Percentiles rank a stretch among this genome's conserved stretches.
These are phyloP conservation scores for Sclerurus mexicanus DNA, from an alignment of 2,113 vertebrate genomes.

Conservation along the genomic window DNA sequence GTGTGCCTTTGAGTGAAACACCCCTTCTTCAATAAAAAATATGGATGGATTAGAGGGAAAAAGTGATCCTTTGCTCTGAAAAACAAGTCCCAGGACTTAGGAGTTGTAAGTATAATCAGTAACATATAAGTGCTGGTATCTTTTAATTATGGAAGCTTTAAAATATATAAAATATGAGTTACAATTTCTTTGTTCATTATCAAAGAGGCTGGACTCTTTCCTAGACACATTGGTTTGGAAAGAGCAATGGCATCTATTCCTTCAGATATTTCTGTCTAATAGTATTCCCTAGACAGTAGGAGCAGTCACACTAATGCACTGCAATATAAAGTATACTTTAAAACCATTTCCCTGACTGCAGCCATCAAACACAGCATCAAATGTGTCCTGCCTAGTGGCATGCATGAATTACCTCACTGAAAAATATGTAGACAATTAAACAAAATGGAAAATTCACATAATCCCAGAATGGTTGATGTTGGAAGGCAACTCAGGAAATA, in stretches of 20 bases:
- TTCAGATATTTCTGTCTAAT: not conserved
- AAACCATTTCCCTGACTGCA: not conserved
- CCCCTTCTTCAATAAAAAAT: not conserved
- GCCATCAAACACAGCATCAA: not conserved
- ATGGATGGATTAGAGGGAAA: not conserved
- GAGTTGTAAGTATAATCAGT: not conserved
- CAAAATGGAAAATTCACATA: not conserved
- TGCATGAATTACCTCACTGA: not conserved
- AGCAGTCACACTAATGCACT: not conserved
- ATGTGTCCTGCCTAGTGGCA: not conserved
- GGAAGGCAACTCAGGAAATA: not conserved
- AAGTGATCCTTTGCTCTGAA: not conserved
- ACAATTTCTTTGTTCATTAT: not conserved
- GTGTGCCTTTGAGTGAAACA: not conserved
- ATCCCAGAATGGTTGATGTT: not conserved
- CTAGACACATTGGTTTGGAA: not conserved
- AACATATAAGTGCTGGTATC: not conserved
- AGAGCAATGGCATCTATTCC: not conserved
- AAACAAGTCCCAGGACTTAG: not conserved
- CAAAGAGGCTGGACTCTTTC: not conserved
- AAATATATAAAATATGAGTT: not conserved
- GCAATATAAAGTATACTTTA: not conserved
- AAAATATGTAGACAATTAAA: not conserved
- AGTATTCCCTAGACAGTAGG: not conserved
- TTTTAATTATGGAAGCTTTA: slow-evolving; percentile 24